Evolutionary conservation across 2,888 invertebrate genomes (phyloP).

Genomic region (Acronicta leporina): DNA sequence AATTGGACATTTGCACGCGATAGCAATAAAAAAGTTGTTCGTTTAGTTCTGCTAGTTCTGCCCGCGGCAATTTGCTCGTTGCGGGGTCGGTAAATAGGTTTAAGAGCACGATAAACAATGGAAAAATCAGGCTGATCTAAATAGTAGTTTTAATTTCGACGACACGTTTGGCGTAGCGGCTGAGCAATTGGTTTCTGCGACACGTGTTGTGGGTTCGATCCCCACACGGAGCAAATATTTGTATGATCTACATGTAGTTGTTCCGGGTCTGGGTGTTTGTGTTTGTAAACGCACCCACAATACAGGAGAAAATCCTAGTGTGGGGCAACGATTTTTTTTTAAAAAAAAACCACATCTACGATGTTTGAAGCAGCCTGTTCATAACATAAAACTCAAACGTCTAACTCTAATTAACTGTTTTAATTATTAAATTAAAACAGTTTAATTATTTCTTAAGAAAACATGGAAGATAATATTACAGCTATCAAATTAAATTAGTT

Average conservation of each 20-base stretch:
- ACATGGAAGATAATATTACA: constrained; percentile 38
- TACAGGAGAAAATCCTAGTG: too few species aligned
- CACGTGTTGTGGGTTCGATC: too few species aligned
- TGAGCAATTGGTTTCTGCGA: too few species aligned
- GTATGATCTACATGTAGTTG: too few species aligned
- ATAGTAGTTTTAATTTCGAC: constrained; percentile 1
- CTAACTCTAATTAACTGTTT: constrained; percentile 33
- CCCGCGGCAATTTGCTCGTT: constrained; percentile 26
- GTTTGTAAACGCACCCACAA: too few species aligned
- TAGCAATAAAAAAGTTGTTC: constrained; percentile 54
- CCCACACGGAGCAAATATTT: too few species aligned
- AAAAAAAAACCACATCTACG: background rate
- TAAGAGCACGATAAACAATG: constrained; percentile 34
- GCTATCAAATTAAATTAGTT: constrained; percentile 52
- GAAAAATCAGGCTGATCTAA: constrained; percentile 18
- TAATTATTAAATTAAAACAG: too few species aligned
- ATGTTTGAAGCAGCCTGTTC: constrained; percentile 3
- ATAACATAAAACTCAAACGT: constrained; percentile 27
- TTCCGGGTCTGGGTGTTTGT: too few species aligned
- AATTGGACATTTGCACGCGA: constrained; percentile 55
- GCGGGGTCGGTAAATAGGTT: constrained; percentile 31
- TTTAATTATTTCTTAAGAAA: constrained; percentile 46
- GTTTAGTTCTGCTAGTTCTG: constrained; percentile 44
- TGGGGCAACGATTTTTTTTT: too few species aligned
- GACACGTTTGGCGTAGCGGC: too few species aligned